Conservation (phyloP, 2,888 invertebrate species). For the Branchipolynoe longqiensis region DNA sequence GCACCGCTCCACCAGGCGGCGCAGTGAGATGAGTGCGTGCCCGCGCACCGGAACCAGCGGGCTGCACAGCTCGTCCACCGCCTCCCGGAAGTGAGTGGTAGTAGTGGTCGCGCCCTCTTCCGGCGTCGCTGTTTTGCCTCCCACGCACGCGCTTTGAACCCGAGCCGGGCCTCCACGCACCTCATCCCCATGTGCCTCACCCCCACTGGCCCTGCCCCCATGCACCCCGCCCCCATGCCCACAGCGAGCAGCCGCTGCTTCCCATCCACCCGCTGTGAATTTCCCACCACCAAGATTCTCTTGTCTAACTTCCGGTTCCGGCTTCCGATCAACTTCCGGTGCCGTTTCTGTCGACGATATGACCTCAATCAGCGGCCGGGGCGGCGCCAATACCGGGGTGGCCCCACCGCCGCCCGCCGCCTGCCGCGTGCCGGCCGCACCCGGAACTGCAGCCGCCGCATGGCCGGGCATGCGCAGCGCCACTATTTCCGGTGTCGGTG, state of each 20-base stretch:
- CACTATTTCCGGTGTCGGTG: background rate
- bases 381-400: no score
- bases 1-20: slow-evolving; percentile 87
- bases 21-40: slow-evolving; percentile 89
- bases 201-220: no score
- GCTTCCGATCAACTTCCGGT: slow-evolving; percentile 3
- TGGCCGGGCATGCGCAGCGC: background rate
- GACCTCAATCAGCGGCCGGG: slow-evolving; percentile 61
- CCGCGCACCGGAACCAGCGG: slow-evolving; percentile 89
- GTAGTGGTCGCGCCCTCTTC: background rate
- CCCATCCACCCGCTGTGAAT: no score
- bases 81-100: slow-evolving; percentile 77
- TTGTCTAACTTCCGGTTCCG: slow-evolving; percentile 21
- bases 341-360: slow-evolving; percentile 44
- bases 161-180: background rate
- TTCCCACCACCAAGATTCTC: no score
- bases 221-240: no score
- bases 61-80: slow-evolving; percentile 87
- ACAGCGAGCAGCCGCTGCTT: no score
- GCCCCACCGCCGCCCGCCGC: background rate
- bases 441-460: background rate
- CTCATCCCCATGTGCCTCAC: background rate
- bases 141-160: background rate
- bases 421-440: background rate
- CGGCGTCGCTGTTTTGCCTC: background rate